phyloP scores from a whole-genome alignment of 2,113 vertebrate genomes.

The Noturus placidus region DNA sequence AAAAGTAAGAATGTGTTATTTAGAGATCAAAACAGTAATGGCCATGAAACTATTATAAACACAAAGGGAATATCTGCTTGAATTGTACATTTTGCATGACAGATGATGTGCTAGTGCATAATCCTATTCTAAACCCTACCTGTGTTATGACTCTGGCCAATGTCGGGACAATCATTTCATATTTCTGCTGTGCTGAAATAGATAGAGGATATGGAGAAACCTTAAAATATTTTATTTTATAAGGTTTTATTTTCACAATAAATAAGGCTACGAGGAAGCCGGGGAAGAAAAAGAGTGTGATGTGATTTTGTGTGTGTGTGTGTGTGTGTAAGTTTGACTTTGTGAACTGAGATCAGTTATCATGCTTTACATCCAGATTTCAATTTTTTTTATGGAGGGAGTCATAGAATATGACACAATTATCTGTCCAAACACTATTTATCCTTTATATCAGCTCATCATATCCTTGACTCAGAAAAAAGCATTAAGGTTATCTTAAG shows the following conservation, averaged over 20 bases:
- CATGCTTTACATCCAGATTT: conserved; percentile 55
- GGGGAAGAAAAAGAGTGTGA: conserved; percentile 6
- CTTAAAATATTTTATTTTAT: neutral
- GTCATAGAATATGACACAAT: conserved; percentile 42
- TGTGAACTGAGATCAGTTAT: conserved; percentile 37
- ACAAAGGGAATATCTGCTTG: conserved; percentile 18
- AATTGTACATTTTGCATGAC: conserved; percentile 38
- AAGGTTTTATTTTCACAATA: neutral
- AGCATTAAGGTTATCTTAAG: conserved; percentile 24
- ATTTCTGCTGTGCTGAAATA: neutral
- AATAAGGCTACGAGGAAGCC: neutral
- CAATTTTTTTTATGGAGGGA: conserved; percentile 59
- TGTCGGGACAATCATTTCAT: conserved; percentile 23
- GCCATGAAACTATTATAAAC: conserved; percentile 17
- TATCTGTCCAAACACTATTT: conserved; percentile 35
- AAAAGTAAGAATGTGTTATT: conserved; percentile 44
- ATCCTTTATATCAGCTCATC: conserved; percentile 29
- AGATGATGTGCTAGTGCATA: conserved; percentile 4
- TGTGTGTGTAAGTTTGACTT: conserved; percentile 9
- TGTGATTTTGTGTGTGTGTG: conserved; percentile 26
- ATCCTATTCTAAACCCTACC: conserved; percentile 22
- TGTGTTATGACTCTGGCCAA: conserved; percentile 16
- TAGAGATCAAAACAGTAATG: conserved; percentile 34
- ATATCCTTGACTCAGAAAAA: neutral
- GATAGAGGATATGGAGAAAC: conserved; percentile 44